Conservation (phyloP, 2,888 invertebrate species). For the Eudemis profundana region DNA sequence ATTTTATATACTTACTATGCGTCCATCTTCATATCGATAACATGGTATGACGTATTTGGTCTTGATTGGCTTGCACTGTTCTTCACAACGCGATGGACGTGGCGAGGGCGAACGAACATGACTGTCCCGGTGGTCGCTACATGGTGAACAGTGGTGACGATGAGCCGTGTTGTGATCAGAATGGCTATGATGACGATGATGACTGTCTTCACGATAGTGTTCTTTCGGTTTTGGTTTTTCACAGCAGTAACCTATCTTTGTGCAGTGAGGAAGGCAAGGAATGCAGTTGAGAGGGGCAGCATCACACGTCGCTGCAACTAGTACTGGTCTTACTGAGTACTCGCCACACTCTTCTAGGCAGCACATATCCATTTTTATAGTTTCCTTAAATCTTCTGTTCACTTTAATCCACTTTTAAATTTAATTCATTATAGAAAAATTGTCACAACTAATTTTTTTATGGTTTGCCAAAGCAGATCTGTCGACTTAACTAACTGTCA, state of each 20-base stretch:
- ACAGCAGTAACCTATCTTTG: slow-evolving; percentile 60
- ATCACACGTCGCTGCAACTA: slow-evolving; percentile 58
- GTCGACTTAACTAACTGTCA: slow-evolving; percentile 51
- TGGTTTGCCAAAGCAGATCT: slow-evolving; percentile 50
- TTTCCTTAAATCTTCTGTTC: slow-evolving; percentile 43
- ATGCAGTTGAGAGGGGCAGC: slow-evolving; percentile 57
- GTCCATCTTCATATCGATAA: slow-evolving; percentile 79
- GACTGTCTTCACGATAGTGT: neutral
- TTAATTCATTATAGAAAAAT: slow-evolving; percentile 47
- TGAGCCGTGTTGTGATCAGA: neutral
- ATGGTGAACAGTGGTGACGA: neutral
- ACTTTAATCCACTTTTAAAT: slow-evolving; percentile 49
- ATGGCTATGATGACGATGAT: neutral
- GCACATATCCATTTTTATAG: slow-evolving; percentile 68
- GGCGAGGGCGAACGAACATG: slow-evolving; percentile 44
- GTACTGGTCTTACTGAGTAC: slow-evolving; percentile 64
- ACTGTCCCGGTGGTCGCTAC: slow-evolving; percentile 45
- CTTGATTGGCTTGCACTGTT: slow-evolving; percentile 61
- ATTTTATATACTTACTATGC: slow-evolving; percentile 70
- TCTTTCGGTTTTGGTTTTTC: slow-evolving; percentile 52
- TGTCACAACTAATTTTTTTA: slow-evolving; percentile 49
- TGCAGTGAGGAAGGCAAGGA: slow-evolving; percentile 65
- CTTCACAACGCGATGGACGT: slow-evolving; percentile 46
- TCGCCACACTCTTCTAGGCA: slow-evolving; percentile 61
- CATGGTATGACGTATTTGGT: slow-evolving; percentile 80